Evolutionary conservation across 2,797 vertebrate species (phyloP).

Genomic region (Chromis chromis): DNA sequence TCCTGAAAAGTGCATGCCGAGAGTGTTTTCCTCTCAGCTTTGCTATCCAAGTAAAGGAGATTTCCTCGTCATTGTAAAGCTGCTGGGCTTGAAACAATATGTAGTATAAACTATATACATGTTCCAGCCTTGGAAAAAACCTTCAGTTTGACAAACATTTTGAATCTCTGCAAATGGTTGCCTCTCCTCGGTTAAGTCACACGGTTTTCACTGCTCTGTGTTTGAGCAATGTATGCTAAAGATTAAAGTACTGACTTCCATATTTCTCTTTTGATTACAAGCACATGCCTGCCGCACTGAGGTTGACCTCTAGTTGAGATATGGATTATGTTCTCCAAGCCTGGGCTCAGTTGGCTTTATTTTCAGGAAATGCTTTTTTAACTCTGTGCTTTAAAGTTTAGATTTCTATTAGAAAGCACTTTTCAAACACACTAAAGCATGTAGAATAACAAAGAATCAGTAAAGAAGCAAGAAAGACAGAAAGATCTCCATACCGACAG

Average conservation of each 20-base stretch:
- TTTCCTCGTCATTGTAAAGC: conserved; percentile 56
- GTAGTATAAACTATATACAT: not conserved
- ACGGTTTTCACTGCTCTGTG: conserved; percentile 17
- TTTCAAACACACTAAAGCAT: conserved; percentile 28
- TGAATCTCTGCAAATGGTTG: conserved; percentile 28
- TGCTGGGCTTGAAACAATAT: conserved; percentile 38
- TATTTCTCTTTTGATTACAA: conserved; percentile 66
- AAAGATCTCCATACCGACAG: conserved; percentile 19
- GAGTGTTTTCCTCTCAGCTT: conserved; percentile 54
- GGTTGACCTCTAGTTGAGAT: conserved; percentile 54
- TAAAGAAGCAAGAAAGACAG: conserved; percentile 16
- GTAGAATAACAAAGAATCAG: conserved; percentile 19
- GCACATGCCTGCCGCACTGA: conserved; percentile 56
- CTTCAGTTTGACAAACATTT: conserved; percentile 11
- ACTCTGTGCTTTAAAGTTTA: conserved; percentile 27
- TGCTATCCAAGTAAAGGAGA: conserved; percentile 37
- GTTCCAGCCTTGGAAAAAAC: not conserved
- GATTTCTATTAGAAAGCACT: conserved; percentile 20
- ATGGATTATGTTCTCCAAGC: conserved; percentile 48
- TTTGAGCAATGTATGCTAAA: conserved; percentile 35
- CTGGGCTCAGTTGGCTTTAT: conserved; percentile 20
- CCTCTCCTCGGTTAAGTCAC: conserved; percentile 28
- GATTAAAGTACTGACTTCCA: conserved; percentile 55
- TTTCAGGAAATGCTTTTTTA: conserved; percentile 47
- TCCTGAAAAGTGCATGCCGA: conserved; percentile 56